phyloP scores from a whole-genome alignment of 2,113 vertebrate species.

The Clupea harengus region DNA sequence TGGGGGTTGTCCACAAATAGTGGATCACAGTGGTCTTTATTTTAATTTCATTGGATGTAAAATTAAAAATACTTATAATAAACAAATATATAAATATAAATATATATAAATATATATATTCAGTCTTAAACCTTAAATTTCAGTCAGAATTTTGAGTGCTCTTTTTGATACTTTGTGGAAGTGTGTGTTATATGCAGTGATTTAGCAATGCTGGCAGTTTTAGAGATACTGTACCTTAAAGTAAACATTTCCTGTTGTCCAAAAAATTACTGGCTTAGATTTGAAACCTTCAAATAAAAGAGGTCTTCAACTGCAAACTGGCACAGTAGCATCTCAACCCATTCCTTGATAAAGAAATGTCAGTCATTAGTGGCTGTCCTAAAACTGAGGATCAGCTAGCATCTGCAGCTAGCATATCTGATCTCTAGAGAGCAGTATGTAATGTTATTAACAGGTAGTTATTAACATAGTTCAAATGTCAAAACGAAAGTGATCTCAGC shows the following conservation, averaged over 20 bases:
- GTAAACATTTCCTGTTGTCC: conserved; percentile 19
- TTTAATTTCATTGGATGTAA: conserved; percentile 72
- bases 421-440: no score
- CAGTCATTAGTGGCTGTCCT: no score
- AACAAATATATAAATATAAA: conserved; percentile 56
- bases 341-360: neutral
- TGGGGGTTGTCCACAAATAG: conserved; percentile 35
- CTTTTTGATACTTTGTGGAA: conserved; percentile 63
- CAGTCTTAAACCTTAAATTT: conserved; percentile 73
- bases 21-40: conserved; percentile 64
- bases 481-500: no score
- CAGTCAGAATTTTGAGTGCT: conserved; percentile 70
- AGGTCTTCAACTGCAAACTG: neutral
- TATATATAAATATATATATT: conserved; percentile 64
- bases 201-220: conserved; percentile 56
- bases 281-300: conserved; percentile 18
- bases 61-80: conserved; percentile 77
- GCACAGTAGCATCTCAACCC: neutral
- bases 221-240: conserved; percentile 53
- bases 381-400: no score
- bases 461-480: no score
- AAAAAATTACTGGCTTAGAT: conserved; percentile 14
- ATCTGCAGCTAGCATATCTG: no score
- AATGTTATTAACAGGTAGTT: no score
- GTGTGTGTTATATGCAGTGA: conserved; percentile 63